Evolutionary conservation across 2,113 vertebrate genomes (phyloP).

Genomic region (Nanorana parkeri): DNA sequence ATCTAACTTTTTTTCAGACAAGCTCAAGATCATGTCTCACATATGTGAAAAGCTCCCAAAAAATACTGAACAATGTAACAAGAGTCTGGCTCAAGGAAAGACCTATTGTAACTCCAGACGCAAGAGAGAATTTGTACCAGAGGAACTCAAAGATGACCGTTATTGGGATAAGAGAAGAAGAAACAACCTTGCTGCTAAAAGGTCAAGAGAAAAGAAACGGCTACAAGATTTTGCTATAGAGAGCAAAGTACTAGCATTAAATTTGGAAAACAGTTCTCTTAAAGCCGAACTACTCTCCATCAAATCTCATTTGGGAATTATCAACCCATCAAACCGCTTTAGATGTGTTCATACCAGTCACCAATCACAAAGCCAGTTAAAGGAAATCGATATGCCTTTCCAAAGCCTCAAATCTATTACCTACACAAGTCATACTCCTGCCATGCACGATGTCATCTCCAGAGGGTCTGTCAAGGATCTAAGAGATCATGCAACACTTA

Average conservation of each 20-base stretch:
- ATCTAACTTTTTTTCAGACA: not conserved
- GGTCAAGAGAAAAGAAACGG: slow-evolving; percentile 71
- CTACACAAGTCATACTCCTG: not conserved
- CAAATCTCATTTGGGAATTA: slow-evolving; percentile 58
- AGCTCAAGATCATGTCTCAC: not conserved
- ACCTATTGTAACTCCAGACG: slow-evolving; percentile 56
- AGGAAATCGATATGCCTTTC: not conserved
- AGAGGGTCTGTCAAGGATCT: not conserved
- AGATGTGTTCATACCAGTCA: not conserved
- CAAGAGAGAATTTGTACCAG: slow-evolving; percentile 69
- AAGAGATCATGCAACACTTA: not conserved
- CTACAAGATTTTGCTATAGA: slow-evolving; percentile 71
- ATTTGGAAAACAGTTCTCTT: slow-evolving; percentile 71
- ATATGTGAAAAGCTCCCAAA: not conserved
- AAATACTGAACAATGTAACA: not conserved
- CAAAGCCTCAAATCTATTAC: not conserved
- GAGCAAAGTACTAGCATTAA: slow-evolving; percentile 70
- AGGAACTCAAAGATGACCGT: slow-evolving; percentile 67
- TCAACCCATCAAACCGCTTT: not conserved
- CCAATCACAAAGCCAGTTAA: not conserved
- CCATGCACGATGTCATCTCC: not conserved
- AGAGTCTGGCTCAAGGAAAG: not conserved
- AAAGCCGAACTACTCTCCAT: slow-evolving; percentile 67
- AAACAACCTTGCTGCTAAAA: slow-evolving; percentile 75
- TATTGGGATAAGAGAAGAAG: slow-evolving; percentile 76